Percentiles rank a stretch among this genome's conserved stretches.
phyloP scores from a whole-genome alignment of 2,797 vertebrate genomes.

The Poeciliopsis presidionis region DNA sequence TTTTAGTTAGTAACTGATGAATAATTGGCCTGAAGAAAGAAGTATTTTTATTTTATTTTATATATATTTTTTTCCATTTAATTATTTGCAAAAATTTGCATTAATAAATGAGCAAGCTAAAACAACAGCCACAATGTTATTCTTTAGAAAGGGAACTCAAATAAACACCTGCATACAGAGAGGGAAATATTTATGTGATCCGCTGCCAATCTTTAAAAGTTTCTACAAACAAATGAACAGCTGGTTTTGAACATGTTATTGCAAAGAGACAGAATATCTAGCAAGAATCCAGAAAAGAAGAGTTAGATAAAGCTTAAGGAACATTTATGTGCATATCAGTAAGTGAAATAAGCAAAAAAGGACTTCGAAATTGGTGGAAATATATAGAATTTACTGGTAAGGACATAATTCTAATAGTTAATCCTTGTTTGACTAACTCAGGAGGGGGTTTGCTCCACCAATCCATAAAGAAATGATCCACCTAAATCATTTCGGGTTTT shows the following conservation, averaged over 20 bases:
- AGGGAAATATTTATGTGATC: neutral
- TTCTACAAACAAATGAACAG: neutral
- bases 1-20: neutral
- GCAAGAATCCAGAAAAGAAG: neutral
- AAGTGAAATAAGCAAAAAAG: neutral
- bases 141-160: slow-evolving; percentile 1
- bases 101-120: neutral
- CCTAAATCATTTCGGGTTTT: neutral
- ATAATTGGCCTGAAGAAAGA: neutral
- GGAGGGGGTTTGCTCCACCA: neutral
- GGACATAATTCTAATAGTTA: neutral
- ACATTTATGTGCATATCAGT: neutral
- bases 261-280: neutral
- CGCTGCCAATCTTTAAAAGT: neutral
- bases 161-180: slow-evolving; percentile 4
- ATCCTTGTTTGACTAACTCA: neutral
- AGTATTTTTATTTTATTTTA: too few relatives aligned
- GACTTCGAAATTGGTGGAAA: neutral
- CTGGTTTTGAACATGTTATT: neutral
- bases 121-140: slow-evolving; percentile 6
- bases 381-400: neutral
- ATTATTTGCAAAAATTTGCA: neutral
- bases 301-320: neutral
- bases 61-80: neutral
- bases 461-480: neutral